phyloP scores from a whole-genome alignment of 1,140 invertebrate species.

The Papilio xuthus region DNA sequence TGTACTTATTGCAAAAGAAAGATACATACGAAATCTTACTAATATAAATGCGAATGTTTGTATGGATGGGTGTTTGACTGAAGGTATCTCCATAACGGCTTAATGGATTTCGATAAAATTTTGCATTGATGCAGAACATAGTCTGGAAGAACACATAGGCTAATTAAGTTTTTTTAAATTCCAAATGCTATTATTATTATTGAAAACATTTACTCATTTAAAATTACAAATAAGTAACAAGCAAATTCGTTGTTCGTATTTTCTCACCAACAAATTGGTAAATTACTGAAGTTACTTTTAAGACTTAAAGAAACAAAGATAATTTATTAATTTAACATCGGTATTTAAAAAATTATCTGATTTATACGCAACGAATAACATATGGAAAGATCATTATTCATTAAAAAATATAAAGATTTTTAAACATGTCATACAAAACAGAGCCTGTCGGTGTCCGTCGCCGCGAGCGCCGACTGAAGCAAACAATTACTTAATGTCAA shows the following conservation, averaged over 20 bases:
- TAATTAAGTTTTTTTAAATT: no score
- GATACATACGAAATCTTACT: no score
- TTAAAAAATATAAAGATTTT: constrained; percentile 61
- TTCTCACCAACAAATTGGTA: no score
- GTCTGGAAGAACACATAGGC: no score
- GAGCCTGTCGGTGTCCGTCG: constrained; percentile 63
- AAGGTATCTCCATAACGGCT: no score
- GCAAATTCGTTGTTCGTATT: no score
- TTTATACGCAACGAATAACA: constrained; percentile 32
- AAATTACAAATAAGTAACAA: not conserved
- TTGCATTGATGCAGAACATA: no score
- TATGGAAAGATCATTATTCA: constrained; percentile 45
- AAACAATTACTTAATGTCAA: constrained; percentile 82
- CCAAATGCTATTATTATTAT: no score
- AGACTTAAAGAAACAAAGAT: not conserved
- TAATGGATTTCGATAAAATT: no score
- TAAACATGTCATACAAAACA: constrained; percentile 64
- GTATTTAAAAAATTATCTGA: constrained; percentile 7
- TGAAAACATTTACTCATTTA: no score
- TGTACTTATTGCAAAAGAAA: not conserved
- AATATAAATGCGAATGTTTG: no score
- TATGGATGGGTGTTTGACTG: no score
- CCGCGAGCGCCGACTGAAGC: constrained; percentile 62
- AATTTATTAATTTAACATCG: not conserved
- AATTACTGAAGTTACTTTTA: not conserved